Evolutionary conservation across 1,140 invertebrate genomes (phyloP).

Genomic region (Drosophila simulans): DNA sequence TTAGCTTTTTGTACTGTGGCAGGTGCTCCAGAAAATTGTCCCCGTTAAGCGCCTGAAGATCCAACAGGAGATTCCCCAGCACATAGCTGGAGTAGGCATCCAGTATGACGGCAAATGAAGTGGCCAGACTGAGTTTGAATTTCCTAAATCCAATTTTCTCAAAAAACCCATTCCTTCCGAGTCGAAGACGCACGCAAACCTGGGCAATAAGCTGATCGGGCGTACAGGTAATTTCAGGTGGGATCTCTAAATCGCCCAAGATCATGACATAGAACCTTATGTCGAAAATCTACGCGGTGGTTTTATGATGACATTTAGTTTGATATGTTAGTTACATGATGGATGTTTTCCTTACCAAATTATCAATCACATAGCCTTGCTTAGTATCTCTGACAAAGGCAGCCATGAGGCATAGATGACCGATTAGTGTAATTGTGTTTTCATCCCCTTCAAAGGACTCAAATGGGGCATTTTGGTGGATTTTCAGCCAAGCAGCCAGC

Average conservation of each 20-base stretch:
- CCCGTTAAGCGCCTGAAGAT: constrained; percentile 72
- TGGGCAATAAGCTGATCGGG: constrained; percentile 73
- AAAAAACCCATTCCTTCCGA: constrained; percentile 68
- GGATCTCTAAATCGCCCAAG: constrained; percentile 49
- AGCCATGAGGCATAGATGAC: constrained; percentile 68
- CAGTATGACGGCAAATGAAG: constrained; percentile 71
- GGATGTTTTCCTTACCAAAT: constrained; percentile 50
- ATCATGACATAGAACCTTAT: constrained; percentile 71
- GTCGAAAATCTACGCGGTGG: constrained; percentile 62
- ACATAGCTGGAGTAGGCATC: constrained; percentile 78
- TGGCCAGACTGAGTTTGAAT: constrained; percentile 51
- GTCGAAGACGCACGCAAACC: constrained; percentile 57
- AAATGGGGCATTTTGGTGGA: not conserved
- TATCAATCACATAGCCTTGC: constrained; percentile 74
- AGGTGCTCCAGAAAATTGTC: constrained; percentile 58
- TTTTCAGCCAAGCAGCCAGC: constrained; percentile 69
- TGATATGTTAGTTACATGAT: not conserved
- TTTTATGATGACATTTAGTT: not conserved
- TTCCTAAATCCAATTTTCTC: constrained; percentile 67
- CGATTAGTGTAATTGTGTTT: constrained; percentile 50
- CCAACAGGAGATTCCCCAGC: constrained; percentile 70
- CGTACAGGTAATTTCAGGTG: constrained; percentile 46
- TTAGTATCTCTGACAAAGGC: constrained; percentile 69
- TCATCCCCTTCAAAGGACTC: constrained; percentile 23
- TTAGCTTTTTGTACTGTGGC: constrained; percentile 58